These are phyloP conservation scores for Peucedramus taeniatus DNA, from an alignment of 2,113 vertebrate genomes.

Conservation along the genomic window DNA sequence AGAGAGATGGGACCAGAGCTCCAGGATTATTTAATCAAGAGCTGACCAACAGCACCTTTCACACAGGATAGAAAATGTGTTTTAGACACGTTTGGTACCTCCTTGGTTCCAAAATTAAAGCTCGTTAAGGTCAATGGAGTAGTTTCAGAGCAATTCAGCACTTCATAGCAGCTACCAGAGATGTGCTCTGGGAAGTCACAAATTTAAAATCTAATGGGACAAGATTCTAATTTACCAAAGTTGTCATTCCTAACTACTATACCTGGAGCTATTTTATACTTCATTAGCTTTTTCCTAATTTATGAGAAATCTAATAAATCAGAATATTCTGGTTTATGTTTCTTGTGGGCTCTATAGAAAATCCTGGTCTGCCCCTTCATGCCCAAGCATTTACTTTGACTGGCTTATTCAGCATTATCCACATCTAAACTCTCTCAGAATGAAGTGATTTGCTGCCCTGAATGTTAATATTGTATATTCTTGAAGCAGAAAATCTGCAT, in stretches of 20 bases:
- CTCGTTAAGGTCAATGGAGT: neutral
- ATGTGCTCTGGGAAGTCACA: neutral
- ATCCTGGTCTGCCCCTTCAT: neutral
- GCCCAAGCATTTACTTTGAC: neutral
- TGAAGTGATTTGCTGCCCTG: constrained; percentile 16
- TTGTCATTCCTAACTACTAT: neutral
- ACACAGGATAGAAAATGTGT: neutral
- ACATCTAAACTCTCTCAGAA: neutral
- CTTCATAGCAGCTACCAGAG: neutral
- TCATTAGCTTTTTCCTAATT: neutral
- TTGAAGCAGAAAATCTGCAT: constrained; percentile 41
- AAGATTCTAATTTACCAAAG: neutral
- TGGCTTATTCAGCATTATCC: neutral
- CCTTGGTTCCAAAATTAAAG: neutral
- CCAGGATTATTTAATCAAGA: neutral
- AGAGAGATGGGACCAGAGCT: neutral
- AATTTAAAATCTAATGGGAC: neutral
- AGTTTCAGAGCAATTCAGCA: neutral
- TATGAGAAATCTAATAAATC: neutral
- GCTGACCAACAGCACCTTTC: neutral
- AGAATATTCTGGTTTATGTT: neutral
- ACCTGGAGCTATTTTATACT: neutral
- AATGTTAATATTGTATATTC: constrained; percentile 20
- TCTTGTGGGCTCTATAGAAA: neutral
- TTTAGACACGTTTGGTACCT: neutral